Evolutionary conservation across 2,888 invertebrate genomes (phyloP), one percentile per base, ranked within the genome.

Genomic region (Tribolium freemani): DNA sequence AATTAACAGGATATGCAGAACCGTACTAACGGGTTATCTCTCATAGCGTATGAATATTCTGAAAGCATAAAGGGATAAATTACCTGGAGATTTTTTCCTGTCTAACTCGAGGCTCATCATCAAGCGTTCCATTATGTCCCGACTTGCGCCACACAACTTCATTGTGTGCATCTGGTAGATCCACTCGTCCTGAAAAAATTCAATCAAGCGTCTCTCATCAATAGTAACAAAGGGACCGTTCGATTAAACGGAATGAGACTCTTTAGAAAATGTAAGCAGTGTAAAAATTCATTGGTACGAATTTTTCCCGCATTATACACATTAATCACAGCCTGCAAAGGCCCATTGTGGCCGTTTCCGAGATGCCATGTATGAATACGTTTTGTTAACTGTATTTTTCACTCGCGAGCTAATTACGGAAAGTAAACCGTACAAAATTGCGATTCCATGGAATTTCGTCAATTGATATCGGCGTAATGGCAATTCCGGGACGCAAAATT

Each of bases 141-240:
- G 89, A 86, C 82, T 90, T 91, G 79, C 88, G 87, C 94, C 94
- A 94, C n/a, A 89, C 88, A 10, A 93, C 91, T 78, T 92, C 92
- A 82, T 90, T 93, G 71, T 88, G 89, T 5, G 93, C 92, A 82
- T 94, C 94, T 10, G 94, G 93, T 38, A 94, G 86, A 81, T 91
- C 90, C 11, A 92, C 90, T 53, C 88, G 88, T 70, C 91, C 92
- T 91, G 83, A 38, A 38, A 38, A 38, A 38, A 38, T 38, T 67
- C 67, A 64, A 64, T 53, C 57, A 51, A 20, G 5, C 44, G 11
- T 50, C 50, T 61, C 48, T 61, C 61, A 68, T 57, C 56, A 57
- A 57, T 50, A 31, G 48, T 57, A 57, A 68, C 68, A 50, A 64
- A 51, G 45, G 26, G 20, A 26, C 3, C 31, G 8, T 51, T 53